Evolutionary conservation across 2,797 vertebrate species (phyloP).

Genomic region (Phyllotis vaccarum): DNA sequence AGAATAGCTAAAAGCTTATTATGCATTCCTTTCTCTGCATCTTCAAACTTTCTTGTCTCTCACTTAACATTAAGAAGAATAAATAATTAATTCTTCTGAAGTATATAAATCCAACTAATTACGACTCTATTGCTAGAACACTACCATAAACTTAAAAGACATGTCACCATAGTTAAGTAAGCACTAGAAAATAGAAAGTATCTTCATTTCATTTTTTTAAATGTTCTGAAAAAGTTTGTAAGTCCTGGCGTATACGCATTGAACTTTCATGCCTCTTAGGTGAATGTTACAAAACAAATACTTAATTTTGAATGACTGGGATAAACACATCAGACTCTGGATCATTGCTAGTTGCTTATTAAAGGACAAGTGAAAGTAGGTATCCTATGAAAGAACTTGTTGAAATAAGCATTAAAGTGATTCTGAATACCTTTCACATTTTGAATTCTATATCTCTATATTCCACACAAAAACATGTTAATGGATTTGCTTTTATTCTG

Average conservation of each 20-base stretch:
- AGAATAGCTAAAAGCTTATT: not conserved
- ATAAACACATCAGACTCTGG: not conserved
- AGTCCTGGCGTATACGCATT: not conserved
- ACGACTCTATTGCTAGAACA: not conserved
- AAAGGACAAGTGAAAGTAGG: not conserved
- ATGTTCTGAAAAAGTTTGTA: slow-evolving; percentile 23
- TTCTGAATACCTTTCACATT: not conserved
- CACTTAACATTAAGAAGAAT: not conserved
- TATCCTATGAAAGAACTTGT: not conserved
- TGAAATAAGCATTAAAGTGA: not conserved
- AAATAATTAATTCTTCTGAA: slow-evolving; percentile 51
- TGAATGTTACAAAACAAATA: slow-evolving; percentile 31
- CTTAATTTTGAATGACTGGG: not conserved
- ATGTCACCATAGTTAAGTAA: not conserved
- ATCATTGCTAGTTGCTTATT: not conserved
- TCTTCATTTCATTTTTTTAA: slow-evolving; percentile 53
- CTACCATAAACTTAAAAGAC: slow-evolving; percentile 16
- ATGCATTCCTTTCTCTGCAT: not conserved
- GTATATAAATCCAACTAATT: slow-evolving; percentile 51
- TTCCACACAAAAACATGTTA: not conserved
- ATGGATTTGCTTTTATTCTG: not conserved
- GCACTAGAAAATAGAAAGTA: not conserved
- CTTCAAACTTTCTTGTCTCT: not conserved
- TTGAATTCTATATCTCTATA: not conserved
- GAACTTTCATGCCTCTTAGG: not conserved